Evolutionary conservation across 2,888 invertebrate species (phyloP).

Genomic region (Gymnocheta viridis): DNA sequence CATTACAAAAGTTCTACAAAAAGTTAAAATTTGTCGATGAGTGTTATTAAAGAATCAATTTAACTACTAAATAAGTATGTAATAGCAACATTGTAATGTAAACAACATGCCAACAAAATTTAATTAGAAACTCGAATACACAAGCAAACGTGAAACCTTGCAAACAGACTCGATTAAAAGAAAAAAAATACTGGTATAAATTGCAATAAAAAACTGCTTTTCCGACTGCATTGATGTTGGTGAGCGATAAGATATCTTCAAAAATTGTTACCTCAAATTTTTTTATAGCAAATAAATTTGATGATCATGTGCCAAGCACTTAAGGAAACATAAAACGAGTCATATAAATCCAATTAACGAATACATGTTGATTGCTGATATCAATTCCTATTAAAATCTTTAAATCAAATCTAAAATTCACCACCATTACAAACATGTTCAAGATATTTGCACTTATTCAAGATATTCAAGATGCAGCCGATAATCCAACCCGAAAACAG

Average conservation of each 20-base stretch:
- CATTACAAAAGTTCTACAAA: not conserved
- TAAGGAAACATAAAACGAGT: too few relatives aligned
- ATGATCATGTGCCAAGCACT: not conserved
- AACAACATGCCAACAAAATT: constrained; percentile 7
- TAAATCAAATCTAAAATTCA: too few relatives aligned
- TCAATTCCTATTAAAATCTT: too few relatives aligned
- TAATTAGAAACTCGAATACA: constrained; percentile 5
- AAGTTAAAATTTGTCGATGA: not conserved
- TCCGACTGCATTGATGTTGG: not conserved
- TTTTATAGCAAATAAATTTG: not conserved
- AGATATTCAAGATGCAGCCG: too few relatives aligned
- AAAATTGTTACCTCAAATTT: not conserved
- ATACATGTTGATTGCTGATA: too few relatives aligned
- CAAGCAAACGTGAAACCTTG: not conserved
- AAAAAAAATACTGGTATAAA: not conserved
- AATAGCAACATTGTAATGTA: constrained; percentile 15
- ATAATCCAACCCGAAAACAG: too few relatives aligned
- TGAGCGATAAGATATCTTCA: not conserved
- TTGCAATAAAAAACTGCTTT: not conserved
- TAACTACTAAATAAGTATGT: not conserved
- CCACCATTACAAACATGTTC: too few relatives aligned
- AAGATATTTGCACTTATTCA: too few relatives aligned
- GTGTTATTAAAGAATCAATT: not conserved
- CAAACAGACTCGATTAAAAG: not conserved
- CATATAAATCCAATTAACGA: too few relatives aligned